Evolutionary conservation across 2,113 vertebrate genomes (phyloP), one percentile per base, ranked within the genome.

Genomic region (Nannospalax galili): DNA sequence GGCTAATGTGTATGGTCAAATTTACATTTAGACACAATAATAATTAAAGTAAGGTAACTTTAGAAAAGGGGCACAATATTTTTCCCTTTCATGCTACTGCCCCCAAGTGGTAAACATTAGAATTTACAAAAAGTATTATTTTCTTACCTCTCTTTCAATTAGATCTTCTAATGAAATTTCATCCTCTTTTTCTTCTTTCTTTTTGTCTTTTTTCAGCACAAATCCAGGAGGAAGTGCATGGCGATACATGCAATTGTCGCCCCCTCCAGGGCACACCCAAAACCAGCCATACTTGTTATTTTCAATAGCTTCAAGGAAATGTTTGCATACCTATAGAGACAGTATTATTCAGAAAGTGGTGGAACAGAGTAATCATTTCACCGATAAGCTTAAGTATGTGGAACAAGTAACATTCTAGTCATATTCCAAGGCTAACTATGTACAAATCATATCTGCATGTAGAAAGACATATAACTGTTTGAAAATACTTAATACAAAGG

Each of bases 281-380:
- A 99, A 99, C 99, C 99, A 99, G 91, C 99, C 99, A 0, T 99
- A 99, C 96, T 99, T 99, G 97, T 99, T 99, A 97, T 98, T 99
- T 98, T 99, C 99, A 94, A 99, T 99, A 95, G 99, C 99, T 37
- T 99, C 99, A 93, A 99, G 98, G 97, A 99, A 99, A 95, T 99
- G 98, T 91, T 98, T 99, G 97, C 99, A 99, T 87, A 99, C 99
- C 99, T 99, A 97, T 0, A 96, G 72, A 94, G 64, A 97, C 28
- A 91, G 15, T 19, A 93, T 77, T 67, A 90, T 70, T 94, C 35
- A 97, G 65, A 90, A n/a, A 94, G 84, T 28, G 65, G 70, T 70
- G 52, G 75, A 58, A 90, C 64, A 88, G 35, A n/a, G 58, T 20
- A 81, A 64, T 74, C 2, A 42, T 16, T 95, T 92, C 48, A 84